phyloP scores from a whole-genome alignment of 2,888 invertebrate species.

The Tenthredo amoena region DNA sequence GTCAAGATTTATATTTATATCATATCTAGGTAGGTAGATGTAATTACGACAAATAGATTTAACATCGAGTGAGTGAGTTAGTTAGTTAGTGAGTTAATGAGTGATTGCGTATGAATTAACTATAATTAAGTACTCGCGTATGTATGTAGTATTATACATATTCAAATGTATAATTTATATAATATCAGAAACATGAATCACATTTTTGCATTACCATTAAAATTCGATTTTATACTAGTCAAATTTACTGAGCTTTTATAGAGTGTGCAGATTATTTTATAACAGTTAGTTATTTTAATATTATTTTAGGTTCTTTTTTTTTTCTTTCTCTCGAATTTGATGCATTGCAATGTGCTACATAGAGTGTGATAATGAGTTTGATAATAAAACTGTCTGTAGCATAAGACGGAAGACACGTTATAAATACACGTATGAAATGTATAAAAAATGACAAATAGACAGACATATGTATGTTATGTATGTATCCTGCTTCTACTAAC shows the following conservation, averaged over 20 bases:
- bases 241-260: slow-evolving; percentile 5
- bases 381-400: slow-evolving; percentile 3
- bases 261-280: not conserved
- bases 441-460: slow-evolving; percentile 45
- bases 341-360: slow-evolving; percentile 31
- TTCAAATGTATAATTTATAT: not conserved
- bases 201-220: not conserved
- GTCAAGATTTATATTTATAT: slow-evolving; percentile 54
- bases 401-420: slow-evolving; percentile 40
- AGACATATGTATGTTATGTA: not conserved
- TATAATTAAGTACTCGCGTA: slow-evolving; percentile 13
- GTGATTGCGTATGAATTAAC: not conserved
- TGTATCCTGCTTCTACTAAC: not conserved
- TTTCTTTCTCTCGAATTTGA: slow-evolving; percentile 15
- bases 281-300: not conserved
- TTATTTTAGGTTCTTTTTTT: not conserved
- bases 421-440: slow-evolving; percentile 30
- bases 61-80: not conserved
- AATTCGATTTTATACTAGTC: not conserved
- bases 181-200: slow-evolving; percentile 12
- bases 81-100: not conserved
- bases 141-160: not conserved
- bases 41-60: slow-evolving; percentile 18
- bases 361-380: slow-evolving; percentile 9
- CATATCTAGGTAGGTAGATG: not conserved